These are phyloP conservation scores for Cataglyphis altisquamis DNA, from an alignment of 2,888 invertebrate species.

Conservation along the genomic window DNA sequence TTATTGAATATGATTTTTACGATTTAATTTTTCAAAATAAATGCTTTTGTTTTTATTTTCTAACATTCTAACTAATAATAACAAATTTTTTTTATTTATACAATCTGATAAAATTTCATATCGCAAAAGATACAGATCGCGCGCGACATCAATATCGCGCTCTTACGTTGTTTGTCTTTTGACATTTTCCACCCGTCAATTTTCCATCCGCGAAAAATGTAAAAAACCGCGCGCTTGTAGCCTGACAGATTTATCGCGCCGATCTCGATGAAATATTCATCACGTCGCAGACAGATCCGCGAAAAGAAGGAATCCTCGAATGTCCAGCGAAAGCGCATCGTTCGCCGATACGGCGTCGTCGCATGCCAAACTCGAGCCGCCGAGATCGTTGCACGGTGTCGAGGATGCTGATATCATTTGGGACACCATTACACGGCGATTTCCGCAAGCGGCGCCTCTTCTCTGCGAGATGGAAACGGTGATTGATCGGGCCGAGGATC, in stretches of 20 bases:
- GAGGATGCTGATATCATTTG: slow-evolving; percentile 76
- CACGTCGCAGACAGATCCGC: slow-evolving; percentile 20
- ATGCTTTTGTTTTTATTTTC: not conserved
- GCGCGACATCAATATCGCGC: slow-evolving; percentile 31
- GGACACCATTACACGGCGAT: slow-evolving; percentile 78
- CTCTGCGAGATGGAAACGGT: slow-evolving; percentile 79
- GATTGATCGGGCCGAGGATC: slow-evolving; percentile 78
- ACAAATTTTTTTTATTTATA: not conserved
- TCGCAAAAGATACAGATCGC: not conserved
- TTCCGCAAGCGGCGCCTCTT: slow-evolving; percentile 80
- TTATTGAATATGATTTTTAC: not conserved
- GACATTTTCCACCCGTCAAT: slow-evolving; percentile 42
- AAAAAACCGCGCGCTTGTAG: slow-evolving; percentile 8
- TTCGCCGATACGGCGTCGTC: slow-evolving; percentile 24
- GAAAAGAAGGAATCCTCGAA: slow-evolving; percentile 31
- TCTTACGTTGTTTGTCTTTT: slow-evolving; percentile 46
- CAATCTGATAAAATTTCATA: not conserved
- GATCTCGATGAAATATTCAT: slow-evolving; percentile 42
- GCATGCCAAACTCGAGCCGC: slow-evolving; percentile 66
- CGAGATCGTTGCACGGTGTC: slow-evolving; percentile 65
- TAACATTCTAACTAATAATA: not conserved
- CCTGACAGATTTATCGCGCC: slow-evolving; percentile 25
- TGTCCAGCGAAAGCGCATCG: slow-evolving; percentile 49
- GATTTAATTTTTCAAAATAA: slow-evolving; percentile 12
- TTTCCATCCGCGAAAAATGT: slow-evolving; percentile 20